Conservation (phyloP, 1,140 invertebrate genomes). For the Limonius californicus region DNA sequence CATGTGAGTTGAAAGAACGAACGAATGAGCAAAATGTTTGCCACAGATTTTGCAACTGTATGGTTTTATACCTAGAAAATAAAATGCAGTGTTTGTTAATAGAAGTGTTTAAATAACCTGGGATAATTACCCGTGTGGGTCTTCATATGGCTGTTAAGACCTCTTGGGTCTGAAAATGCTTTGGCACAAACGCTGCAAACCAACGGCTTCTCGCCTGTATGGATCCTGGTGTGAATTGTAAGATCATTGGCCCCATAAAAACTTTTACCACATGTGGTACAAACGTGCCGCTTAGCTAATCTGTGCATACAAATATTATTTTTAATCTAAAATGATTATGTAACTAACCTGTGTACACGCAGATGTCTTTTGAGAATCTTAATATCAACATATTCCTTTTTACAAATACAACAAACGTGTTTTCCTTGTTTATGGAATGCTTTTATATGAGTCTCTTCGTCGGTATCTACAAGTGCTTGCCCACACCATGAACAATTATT, state of each 20-base stretch:
- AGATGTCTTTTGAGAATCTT: conserved; percentile 40
- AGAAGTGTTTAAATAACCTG: conserved; percentile 2
- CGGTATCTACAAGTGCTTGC: not conserved
- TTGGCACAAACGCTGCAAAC: conserved; percentile 45
- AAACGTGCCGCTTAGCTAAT: conserved; percentile 19
- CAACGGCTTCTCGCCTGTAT: conserved; percentile 64
- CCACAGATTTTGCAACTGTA: conserved; percentile 10
- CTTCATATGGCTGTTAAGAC: conserved; percentile 52
- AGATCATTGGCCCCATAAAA: conserved; percentile 46
- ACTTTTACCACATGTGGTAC: conserved; percentile 25
- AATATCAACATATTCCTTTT: conserved; percentile 35
- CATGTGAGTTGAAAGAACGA: conserved; percentile 27
- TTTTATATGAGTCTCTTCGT: not conserved
- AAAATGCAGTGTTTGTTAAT: too few species aligned
- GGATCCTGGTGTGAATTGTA: conserved; percentile 60
- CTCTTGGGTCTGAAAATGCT: conserved; percentile 36
- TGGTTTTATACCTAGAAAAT: not conserved
- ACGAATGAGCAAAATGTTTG: conserved; percentile 30
- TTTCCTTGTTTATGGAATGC: not conserved
- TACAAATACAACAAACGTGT: conserved; percentile 38
- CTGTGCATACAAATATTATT: too few species aligned
- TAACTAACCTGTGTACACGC: conserved; percentile 34
- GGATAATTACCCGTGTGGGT: conserved; percentile 48
- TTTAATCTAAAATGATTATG: too few species aligned
- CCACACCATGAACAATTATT: not conserved